A percentile compares a stretch with the other conserved stretches of the same genome.
Conservation (phyloP, 1,140 invertebrate species). For the Rhynchophorus ferrugineus region DNA sequence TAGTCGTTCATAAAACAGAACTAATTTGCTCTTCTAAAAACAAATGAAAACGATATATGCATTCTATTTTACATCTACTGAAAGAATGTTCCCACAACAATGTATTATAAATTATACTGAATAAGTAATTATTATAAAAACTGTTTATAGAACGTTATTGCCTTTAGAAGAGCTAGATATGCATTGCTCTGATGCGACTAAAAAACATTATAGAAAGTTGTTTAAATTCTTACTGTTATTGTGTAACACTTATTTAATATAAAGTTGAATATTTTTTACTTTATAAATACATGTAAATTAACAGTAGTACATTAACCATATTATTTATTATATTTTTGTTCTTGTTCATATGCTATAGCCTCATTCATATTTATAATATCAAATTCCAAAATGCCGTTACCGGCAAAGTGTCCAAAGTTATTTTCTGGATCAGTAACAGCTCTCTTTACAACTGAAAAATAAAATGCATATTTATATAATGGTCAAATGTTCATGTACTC, state of each 20-base stretch:
- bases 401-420: constrained; percentile 69
- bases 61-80: too few species aligned
- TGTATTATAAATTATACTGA: too few species aligned
- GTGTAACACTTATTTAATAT: neutral
- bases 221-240: neutral
- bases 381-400: constrained; percentile 62
- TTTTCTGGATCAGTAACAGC: constrained; percentile 44
- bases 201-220: neutral
- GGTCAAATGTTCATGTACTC: constrained; percentile 28
- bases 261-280: neutral
- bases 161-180: neutral
- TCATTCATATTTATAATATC: constrained; percentile 32
- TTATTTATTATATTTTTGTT: too few species aligned
- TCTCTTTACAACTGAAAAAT: constrained; percentile 62
- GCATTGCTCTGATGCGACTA: neutral
- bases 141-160: neutral
- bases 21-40: too few species aligned
- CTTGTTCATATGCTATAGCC: neutral
- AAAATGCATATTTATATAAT: constrained; percentile 24
- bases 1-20: too few species aligned
- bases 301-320: too few species aligned
- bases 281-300: too few species aligned
- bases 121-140: too few species aligned
- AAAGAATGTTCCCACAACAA: too few species aligned
- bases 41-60: too few species aligned